A percentile compares a stretch with the other conserved stretches of the same genome.
Conservation (phyloP, 2,888 invertebrate species). For the Ethmia dodecea region DNA sequence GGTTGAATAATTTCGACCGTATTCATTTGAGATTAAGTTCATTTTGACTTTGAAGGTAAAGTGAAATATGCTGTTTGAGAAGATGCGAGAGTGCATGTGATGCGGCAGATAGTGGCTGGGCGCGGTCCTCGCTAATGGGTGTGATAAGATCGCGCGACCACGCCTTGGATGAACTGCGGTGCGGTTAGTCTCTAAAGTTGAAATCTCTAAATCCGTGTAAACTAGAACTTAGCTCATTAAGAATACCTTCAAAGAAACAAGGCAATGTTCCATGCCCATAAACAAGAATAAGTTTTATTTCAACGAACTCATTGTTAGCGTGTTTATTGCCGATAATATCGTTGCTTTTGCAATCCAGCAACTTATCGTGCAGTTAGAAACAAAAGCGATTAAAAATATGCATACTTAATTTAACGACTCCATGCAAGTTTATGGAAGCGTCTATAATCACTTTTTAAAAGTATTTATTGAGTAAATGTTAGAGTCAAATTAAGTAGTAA, state of each 20-base stretch:
- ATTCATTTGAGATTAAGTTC: conserved; percentile 17
- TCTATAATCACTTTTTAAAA: too few relatives aligned
- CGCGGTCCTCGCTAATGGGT: conserved; percentile 68
- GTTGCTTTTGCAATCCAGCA: conserved; percentile 23
- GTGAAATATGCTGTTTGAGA: conserved; percentile 36
- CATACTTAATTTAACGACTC: conserved; percentile 32
- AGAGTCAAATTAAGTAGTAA: too few relatives aligned
- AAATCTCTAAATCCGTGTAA: too few relatives aligned
- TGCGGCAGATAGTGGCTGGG: conserved; percentile 62
- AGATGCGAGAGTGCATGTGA: conserved; percentile 36
- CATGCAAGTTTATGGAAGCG: too few relatives aligned
- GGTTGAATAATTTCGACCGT: conserved; percentile 20
- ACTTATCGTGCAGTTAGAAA: conserved; percentile 25
- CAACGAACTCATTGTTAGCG: too few relatives aligned
- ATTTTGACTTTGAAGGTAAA: conserved; percentile 20
- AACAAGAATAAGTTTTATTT: too few relatives aligned
- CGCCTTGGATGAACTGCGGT: conserved; percentile 46
- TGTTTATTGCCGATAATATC: conserved; percentile 45
- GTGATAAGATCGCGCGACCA: conserved; percentile 69
- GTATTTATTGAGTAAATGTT: too few relatives aligned
- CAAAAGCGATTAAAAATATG: conserved; percentile 29
- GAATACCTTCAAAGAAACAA: too few relatives aligned
- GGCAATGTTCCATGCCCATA: too few relatives aligned
- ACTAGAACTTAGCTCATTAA: too few relatives aligned
- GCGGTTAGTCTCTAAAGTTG: too few relatives aligned